Percentiles rank a stretch among this genome's conserved stretches.
Conservation (phyloP, 2,113 vertebrate species). For the Mus musculus region GRCm39 chr5:53844501-53845000, state of each 20-base stretch:
- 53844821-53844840: neutral
- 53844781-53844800: neutral
- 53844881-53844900: neutral
- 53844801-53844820: neutral
- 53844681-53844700: neutral
- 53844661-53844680: neutral
- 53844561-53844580: neutral
- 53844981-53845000: neutral
- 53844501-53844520: neutral
- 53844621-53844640: neutral
- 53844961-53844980: neutral
- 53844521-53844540: neutral
- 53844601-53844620: neutral
- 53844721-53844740: neutral
- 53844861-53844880: too few relatives aligned
- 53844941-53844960: too few relatives aligned
- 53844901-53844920: neutral
- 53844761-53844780: neutral
- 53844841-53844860: fast-evolving
- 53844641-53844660: neutral
- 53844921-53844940: neutral
- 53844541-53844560: neutral
- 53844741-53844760: neutral
- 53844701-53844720: neutral
- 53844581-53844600: neutral